Evolutionary conservation across 2,113 vertebrate genomes (phyloP), one percentile per base, ranked within the genome.

Genomic region (Electrona antarctica): DNA sequence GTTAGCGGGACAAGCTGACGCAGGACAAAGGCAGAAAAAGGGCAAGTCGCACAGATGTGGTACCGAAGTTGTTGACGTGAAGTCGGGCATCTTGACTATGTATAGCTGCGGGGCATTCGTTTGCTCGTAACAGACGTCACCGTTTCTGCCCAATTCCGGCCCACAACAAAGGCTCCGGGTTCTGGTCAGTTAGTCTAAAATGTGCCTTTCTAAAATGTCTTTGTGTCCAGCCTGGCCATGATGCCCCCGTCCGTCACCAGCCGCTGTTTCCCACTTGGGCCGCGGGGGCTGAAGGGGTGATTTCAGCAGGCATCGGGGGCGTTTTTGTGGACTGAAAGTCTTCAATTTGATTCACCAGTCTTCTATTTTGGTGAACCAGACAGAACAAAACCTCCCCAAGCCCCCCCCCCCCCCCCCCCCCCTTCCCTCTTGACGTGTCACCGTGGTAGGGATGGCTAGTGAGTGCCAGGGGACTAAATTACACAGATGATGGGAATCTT

Each of bases 281-380:
- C 56, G 45, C 29, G 58, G 47, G 66, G 47, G 63, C 60, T 45
- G 45, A 13, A 8, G 49, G 64, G 47, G 45, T 21, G 13, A n/a
- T 64, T 54, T 51, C 58, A 49, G 10, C 60, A 55, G 64, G 68
- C 48, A 14, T 52, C 9, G 73, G 56, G 72, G 79, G 58, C 71
- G 48, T 72, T 73, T 33, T 33, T 64, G 70, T 52, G 45, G 72
- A 56, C 64, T 57, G 56, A 71, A 77, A 78, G 56, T 74, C 64
- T 66, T 61, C 64, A 81, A 78, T 85, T 83, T 78, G 29, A 81
- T 77, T 79, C 60, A 48, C 45, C 51, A 64, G 45, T 51, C 71
- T 76, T 81, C 58, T 81, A 78, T 83, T 89, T 76, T 46, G 29
- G 60, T 9, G 51, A 81, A 63, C 67, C 69, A 79, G 68, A 78